These are phyloP conservation scores for Astur gentilis DNA, from an alignment of 2,113 vertebrate genomes.

Conservation along the genomic window DNA sequence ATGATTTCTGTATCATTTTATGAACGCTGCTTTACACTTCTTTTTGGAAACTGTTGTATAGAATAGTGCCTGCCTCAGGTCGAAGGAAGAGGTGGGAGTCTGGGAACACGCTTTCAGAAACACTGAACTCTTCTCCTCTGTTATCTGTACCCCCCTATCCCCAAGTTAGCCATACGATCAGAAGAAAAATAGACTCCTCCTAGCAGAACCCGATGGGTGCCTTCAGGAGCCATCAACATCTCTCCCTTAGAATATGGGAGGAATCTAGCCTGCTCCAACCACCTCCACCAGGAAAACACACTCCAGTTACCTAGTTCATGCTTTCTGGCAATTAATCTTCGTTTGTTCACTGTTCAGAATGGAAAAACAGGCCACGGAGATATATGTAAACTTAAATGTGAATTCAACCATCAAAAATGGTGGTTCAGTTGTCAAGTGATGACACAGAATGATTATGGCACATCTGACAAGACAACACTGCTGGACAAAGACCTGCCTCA, in stretches of 20 bases:
- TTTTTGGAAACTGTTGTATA: neutral
- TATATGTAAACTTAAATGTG: neutral
- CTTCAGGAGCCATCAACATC: neutral
- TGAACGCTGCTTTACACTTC: neutral
- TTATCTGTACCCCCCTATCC: neutral
- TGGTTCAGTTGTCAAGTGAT: neutral
- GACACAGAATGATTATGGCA: neutral
- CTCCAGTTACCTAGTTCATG: accelerated
- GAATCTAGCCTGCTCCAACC: neutral
- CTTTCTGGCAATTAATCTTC: neutral
- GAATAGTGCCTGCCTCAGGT: neutral
- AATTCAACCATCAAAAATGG: neutral
- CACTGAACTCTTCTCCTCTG: neutral
- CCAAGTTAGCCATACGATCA: neutral
- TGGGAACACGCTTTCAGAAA: neutral
- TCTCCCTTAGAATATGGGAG: neutral
- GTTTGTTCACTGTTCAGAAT: neutral
- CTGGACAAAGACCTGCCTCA: neutral
- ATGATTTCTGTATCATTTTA: neutral
- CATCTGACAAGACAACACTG: neutral
- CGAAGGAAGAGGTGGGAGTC: neutral
- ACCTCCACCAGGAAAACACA: accelerated
- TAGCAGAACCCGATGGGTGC: neutral
- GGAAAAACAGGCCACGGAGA: neutral
- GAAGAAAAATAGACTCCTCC: neutral